Base-by-base conservation (phyloP, 1,140 invertebrate genomes). In the Pogonus chalceus region DNA sequence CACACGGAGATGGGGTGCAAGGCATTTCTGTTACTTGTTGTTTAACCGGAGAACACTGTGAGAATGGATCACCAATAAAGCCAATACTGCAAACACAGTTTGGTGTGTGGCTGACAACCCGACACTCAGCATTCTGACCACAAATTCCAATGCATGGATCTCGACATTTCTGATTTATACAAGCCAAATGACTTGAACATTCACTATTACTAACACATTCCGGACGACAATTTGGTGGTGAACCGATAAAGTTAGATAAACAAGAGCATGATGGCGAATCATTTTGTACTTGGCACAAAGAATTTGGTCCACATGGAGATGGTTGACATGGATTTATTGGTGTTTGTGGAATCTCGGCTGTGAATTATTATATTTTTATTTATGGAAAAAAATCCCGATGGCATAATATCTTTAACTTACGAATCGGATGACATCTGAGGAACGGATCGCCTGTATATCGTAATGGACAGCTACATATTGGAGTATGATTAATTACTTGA, bases 161-260 rank as follows among this genome's bases (percentile, higher is more conserved):
- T 49, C 68, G 70, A 70, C 87, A 90, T 71, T 82, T 85, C 58
- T 82, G 76, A 58, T 78, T 76, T 31, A 83, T 71, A 62, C 87
- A 89, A 21, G 84, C 80, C 59, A 81, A 79, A 58, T 84, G 76
- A 51, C 70, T 70, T 16, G 81, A 72, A 69, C 90, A 92, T 62
- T 92, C 88, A 35, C 80, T 81, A 69, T 84, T 87, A 20, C 83
- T 67, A 1, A 81, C 72, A 63, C 87, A 90, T 66, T 90, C 85
- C 23, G 87, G 85, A 59, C 82, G 75, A 62, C 88, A 91, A 54
- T 79, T 79, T 51, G 85, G 83, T 59, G 82, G 76, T 72, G 85
- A 80, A 35, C 86, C 87, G 53, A 80, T 78, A 57, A 81, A 87
- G 31, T 81, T 78, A 31, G 73, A 70, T 47, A 81, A 67, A 68